A percentile compares a stretch with the other conserved stretches of the same genome.
These are phyloP conservation scores for Microplitis demolitor DNA, from an alignment of 1,140 invertebrate species.

Conservation along the genomic window DNA sequence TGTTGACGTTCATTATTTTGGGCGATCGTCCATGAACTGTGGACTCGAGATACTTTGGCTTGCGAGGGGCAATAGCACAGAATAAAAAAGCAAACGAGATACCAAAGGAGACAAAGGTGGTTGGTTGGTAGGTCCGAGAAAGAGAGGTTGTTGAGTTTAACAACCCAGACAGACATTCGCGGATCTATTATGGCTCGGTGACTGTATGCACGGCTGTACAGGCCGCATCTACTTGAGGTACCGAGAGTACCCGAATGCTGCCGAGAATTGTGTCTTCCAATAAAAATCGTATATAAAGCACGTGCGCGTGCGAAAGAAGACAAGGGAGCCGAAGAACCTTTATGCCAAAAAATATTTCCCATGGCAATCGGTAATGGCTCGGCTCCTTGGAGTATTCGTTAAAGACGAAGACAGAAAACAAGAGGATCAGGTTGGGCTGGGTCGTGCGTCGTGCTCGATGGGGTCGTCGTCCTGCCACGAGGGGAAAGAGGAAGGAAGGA, in stretches of 20 bases:
- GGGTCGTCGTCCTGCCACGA: conserved; percentile 18
- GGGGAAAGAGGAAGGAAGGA: conserved; percentile 17
- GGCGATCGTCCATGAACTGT: conserved; percentile 3
- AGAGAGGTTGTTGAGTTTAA: not conserved
- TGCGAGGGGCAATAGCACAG: not conserved
- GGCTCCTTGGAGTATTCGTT: not conserved
- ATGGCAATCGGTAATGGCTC: conserved; percentile 8
- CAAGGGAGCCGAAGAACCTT: not conserved
- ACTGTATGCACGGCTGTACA: not conserved
- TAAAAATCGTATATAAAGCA: not conserved
- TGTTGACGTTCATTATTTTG: not conserved
- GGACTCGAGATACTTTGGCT: not conserved
- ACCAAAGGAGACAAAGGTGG: conserved; percentile 1
- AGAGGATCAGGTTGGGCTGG: not conserved
- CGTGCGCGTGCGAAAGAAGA: not conserved
- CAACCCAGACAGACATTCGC: conserved; percentile 9
- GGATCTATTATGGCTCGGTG: not conserved
- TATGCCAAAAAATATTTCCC: conserved; percentile 14
- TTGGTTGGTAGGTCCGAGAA: not conserved
- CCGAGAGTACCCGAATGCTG: too few species aligned
- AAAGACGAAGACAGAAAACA: not conserved
- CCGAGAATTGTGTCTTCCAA: not conserved
- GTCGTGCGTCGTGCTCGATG: not conserved
- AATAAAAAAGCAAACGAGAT: conserved; percentile 2
- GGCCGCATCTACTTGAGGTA: not conserved